A percentile compares a stretch with the other conserved stretches of the same genome.
phyloP scores from a whole-genome alignment of 2,888 invertebrate genomes.

The Apoda limacodes region DNA sequence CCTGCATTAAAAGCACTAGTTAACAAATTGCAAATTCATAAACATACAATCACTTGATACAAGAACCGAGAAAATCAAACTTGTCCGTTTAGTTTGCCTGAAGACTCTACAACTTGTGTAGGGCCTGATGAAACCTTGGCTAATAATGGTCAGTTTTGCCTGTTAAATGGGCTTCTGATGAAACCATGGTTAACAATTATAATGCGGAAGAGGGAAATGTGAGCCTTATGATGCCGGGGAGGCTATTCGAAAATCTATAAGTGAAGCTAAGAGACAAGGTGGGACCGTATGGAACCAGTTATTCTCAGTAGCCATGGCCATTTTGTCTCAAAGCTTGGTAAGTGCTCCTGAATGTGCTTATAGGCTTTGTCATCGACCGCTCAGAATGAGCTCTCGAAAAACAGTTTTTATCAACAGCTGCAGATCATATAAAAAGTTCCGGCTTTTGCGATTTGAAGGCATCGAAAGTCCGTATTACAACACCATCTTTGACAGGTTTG shows the following conservation, averaged over 20 bases:
- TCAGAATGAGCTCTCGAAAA: slow-evolving; percentile 22
- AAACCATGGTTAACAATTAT: slow-evolving; percentile 28
- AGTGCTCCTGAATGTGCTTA: slow-evolving; percentile 27
- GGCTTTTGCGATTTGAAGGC: slow-evolving; percentile 23
- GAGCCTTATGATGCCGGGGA: slow-evolving; percentile 25
- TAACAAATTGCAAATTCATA: slow-evolving; percentile 20
- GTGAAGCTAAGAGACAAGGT: slow-evolving; percentile 19
- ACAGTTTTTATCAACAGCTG: slow-evolving; percentile 26
- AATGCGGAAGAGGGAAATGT: slow-evolving; percentile 23
- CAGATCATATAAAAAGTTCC: slow-evolving; percentile 23
- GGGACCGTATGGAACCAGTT: slow-evolving; percentile 20
- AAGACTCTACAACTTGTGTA: slow-evolving; percentile 19
- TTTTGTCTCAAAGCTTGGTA: slow-evolving; percentile 22
- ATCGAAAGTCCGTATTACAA: slow-evolving; percentile 21
- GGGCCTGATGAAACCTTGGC: slow-evolving; percentile 25
- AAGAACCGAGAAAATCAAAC: slow-evolving; percentile 17
- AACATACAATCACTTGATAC: slow-evolving; percentile 20
- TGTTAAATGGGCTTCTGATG: slow-evolving; percentile 22
- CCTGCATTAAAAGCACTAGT: slow-evolving; percentile 14
- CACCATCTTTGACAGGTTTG: slow-evolving; percentile 24
- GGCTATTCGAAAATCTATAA: slow-evolving; percentile 19
- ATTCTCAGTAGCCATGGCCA: slow-evolving; percentile 23
- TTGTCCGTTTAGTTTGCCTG: slow-evolving; percentile 23
- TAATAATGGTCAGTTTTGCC: slow-evolving; percentile 27
- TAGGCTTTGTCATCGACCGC: slow-evolving; percentile 24